Evolutionary conservation across 2,888 invertebrate genomes (phyloP), one percentile per base, ranked within the genome.

Genomic region (Oithona nana): DNA sequence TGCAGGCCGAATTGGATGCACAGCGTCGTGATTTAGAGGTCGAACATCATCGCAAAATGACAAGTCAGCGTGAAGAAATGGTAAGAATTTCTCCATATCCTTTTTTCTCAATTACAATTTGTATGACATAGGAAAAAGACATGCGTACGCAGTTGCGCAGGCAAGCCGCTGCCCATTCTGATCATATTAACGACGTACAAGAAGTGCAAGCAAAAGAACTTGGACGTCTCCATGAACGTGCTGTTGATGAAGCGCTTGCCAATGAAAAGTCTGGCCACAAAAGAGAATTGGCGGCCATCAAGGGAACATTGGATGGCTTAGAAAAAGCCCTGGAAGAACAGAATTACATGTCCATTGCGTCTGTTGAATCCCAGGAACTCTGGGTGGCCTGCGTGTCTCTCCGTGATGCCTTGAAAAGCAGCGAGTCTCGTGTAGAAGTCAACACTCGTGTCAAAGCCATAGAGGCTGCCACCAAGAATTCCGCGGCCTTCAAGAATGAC

Each of bases 321-420:
- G 39, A 55, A 48, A 22, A 22, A 22, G 66, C 66, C 13, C 49
- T 67, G 63, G 56, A 57, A 63, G 66, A 63, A 3, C 65, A 69
- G 20, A 67, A 68, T 29, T 67, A 70, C 28, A 66, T 68, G 57
- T 70, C 71, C 58, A 66, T 66, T 64, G 67, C 67, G 50, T 67
- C 84, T 0, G 81, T 83, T 49, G 81, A 84, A 66, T 85, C 92
- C 0, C 92, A 93, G 73, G 81, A 88, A 29, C 77, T 95, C 67
- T 95, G 95, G 95, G 83, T 89, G 66, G 89, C 95, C 1, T 92
- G 89, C 69, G 89, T 93, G 70, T 83, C 89, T 1, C 76, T 95
- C 48, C 80, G 84, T 70, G 80, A 85, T 1, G 83, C 86, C 26
- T 80, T 93, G 4, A 79, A 82, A 64, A 75, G 77, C 22, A 80